Conservation (phyloP, 2,113 vertebrate species). For the Limnothrissa miodon region DNA sequence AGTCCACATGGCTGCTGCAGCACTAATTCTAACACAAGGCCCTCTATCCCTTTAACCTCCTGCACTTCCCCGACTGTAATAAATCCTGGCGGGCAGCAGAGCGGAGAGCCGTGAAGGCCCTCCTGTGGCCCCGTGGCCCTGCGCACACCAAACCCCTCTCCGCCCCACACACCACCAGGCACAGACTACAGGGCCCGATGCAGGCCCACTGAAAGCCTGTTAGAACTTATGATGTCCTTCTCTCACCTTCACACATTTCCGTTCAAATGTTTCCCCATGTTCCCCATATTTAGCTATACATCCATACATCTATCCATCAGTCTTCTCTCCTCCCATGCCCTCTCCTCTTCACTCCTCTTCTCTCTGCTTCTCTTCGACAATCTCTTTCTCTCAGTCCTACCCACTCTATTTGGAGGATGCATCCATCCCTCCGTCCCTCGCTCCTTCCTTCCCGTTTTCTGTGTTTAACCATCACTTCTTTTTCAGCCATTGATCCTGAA, state of each 20-base stretch:
- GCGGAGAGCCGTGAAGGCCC: constrained; percentile 7
- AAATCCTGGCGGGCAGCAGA: neutral
- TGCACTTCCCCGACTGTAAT: neutral
- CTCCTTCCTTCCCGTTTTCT: neutral
- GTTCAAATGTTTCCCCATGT: too few relatives aligned
- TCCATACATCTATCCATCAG: too few relatives aligned
- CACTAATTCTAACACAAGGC: neutral
- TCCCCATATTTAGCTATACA: too few relatives aligned
- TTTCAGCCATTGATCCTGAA: neutral
- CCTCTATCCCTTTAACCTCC: neutral
- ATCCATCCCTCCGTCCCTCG: too few relatives aligned
- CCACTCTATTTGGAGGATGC: too few relatives aligned
- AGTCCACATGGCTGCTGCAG: neutral
- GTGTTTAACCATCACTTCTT: neutral
- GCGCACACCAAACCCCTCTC: too few relatives aligned
- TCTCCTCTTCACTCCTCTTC: neutral
- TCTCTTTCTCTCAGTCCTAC: neutral
- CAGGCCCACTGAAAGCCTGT: too few relatives aligned
- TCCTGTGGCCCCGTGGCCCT: neutral
- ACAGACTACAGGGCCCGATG: too few relatives aligned
- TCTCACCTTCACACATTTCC: too few relatives aligned
- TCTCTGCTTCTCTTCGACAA: neutral
- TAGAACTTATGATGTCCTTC: too few relatives aligned
- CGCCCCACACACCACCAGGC: too few relatives aligned
- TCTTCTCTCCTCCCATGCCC: neutral